A percentile compares a stretch with the other conserved stretches of the same genome.
Evolutionary conservation across 2,888 invertebrate genomes (phyloP).

Genomic region (Dasypolia templi): DNA sequence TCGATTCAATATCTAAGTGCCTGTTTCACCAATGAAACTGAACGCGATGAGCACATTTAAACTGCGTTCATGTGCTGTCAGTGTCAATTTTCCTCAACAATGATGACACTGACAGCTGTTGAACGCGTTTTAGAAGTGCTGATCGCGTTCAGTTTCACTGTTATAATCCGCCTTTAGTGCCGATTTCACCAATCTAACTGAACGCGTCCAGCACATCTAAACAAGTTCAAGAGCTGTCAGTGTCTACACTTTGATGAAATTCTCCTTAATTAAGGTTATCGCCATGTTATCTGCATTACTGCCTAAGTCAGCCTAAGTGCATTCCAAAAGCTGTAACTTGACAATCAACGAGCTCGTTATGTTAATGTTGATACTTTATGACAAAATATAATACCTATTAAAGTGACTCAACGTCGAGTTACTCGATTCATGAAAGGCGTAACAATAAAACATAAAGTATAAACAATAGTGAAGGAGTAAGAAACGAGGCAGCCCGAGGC

Average conservation of each 20-base stretch:
- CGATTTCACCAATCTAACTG: too few species aligned
- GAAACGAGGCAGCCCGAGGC: slow-evolving; percentile 30
- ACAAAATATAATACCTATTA: slow-evolving; percentile 26
- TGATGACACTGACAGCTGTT: too few species aligned
- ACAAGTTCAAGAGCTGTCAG: too few species aligned
- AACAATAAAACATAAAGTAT: slow-evolving; percentile 46
- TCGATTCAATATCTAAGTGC: slow-evolving; percentile 32
- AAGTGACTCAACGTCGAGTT: slow-evolving; percentile 42
- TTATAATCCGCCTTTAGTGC: too few species aligned
- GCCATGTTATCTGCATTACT: slow-evolving; percentile 30
- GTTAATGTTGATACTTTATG: slow-evolving; percentile 18
- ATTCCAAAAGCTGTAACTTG: slow-evolving; percentile 40
- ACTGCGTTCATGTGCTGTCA: too few species aligned
- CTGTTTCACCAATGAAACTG: too few species aligned
- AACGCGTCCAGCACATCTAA: too few species aligned
- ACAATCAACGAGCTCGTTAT: slow-evolving; percentile 19
- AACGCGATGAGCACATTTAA: too few species aligned
- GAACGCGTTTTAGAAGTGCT: too few species aligned
- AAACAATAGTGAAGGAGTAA: slow-evolving; percentile 51
- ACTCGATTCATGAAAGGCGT: slow-evolving; percentile 48
- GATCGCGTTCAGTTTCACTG: too few species aligned
- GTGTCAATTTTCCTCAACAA: too few species aligned
- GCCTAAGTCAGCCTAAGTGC: slow-evolving; percentile 33
- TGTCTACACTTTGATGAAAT: too few species aligned
- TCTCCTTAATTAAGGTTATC: slow-evolving; percentile 52